Conservation (phyloP, 2,797 vertebrate genomes). For the Calcarius lapponicus region DNA sequence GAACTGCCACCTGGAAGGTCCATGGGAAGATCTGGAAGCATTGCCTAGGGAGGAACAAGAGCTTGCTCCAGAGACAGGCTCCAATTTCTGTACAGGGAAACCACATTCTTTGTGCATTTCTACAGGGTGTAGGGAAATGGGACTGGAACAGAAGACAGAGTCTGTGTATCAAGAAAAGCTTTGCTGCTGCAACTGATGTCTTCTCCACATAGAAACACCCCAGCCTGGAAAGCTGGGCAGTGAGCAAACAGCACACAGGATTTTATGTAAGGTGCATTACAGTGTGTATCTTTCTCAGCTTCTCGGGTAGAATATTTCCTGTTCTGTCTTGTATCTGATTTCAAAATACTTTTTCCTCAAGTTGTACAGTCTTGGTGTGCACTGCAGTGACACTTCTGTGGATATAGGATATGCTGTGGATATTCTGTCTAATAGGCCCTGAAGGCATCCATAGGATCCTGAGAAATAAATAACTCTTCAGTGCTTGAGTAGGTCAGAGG, state of each 20-base stretch:
- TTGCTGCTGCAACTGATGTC: not conserved
- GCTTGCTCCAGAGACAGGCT: not conserved
- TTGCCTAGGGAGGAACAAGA: rapidly evolving
- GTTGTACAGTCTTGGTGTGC: not conserved
- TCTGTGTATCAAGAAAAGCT: not conserved
- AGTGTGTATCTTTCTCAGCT: not conserved
- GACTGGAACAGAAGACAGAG: not conserved
- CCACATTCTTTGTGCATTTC: not conserved
- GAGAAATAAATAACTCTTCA: not conserved
- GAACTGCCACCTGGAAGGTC: not conserved
- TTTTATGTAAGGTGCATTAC: not conserved
- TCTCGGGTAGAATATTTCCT: not conserved
- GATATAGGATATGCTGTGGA: not conserved
- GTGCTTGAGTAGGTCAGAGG: not conserved
- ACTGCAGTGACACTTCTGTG: not conserved
- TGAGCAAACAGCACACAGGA: not conserved
- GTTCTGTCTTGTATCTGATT: not conserved
- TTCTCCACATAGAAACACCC: not conserved
- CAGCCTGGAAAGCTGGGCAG: not conserved
- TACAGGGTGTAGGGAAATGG: rapidly evolving
- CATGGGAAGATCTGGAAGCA: not conserved
- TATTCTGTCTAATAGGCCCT: not conserved
- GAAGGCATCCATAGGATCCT: not conserved
- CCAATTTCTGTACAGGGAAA: not conserved
- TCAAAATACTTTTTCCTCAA: not conserved